phyloP scores from a whole-genome alignment of 2,888 invertebrate genomes.

The Pristionchus exspectatus region DNA sequence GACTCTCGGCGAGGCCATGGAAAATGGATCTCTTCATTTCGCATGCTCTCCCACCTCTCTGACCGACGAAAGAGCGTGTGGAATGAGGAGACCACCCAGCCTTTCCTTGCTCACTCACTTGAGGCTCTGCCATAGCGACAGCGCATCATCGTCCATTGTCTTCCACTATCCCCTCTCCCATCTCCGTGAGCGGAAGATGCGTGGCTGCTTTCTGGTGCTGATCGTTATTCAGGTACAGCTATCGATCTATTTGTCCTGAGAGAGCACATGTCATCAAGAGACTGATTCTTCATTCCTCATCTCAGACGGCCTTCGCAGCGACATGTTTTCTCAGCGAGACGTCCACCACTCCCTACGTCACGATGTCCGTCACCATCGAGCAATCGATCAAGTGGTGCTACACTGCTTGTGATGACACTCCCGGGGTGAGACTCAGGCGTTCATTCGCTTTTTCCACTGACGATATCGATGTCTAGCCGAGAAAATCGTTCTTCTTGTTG shows the following conservation, averaged over 20 bases:
- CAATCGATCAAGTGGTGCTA: not conserved
- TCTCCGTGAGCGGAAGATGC: not conserved
- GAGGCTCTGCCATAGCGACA: not conserved
- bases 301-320: not conserved
- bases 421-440: not conserved
- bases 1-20: too few species aligned
- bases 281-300: too few species aligned
- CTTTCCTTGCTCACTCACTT: too few species aligned
- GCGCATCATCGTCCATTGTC: not conserved
- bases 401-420: not conserved
- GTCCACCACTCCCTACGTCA: not conserved
- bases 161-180: not conserved
- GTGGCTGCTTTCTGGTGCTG: not conserved
- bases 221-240: not conserved
- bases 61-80: too few species aligned
- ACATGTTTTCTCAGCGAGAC: not conserved
- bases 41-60: too few species aligned
- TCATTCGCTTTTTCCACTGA: too few species aligned
- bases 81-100: too few species aligned
- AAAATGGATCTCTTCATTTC: too few species aligned
- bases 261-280: too few species aligned
- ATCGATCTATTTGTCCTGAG: not conserved
- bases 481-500: too few species aligned
- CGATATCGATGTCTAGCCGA: too few species aligned
- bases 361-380: not conserved